Evolutionary conservation across 2,888 invertebrate genomes (phyloP), one percentile per base, ranked within the genome.

Genomic region (Pachycephus smyrnensis): DNA sequence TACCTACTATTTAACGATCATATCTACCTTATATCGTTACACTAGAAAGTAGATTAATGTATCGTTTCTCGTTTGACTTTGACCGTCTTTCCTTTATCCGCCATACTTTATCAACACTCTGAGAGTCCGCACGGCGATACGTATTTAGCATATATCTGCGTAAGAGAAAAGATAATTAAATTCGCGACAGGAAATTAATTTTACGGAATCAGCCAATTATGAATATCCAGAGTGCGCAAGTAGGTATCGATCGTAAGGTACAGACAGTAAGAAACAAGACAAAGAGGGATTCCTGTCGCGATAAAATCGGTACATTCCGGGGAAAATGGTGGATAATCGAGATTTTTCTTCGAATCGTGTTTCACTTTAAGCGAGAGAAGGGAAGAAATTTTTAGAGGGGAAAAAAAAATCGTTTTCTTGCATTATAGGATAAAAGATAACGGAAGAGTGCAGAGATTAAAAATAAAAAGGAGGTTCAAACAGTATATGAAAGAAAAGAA

Each of bases 21-120:
- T 74, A 79, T 76, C 76, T 79, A 40, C 73, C 74, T 73, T 69
- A 9, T 74, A 71, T 74, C 75, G 55, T 75, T 78, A 79, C 76
- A 74, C 69, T 76, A 77, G 76, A 75, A 68, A 73, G 73, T 78
- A 78, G 78, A 71, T 71, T 33, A 33, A 71, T 71, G 71, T 71
- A 71, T 33, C 71, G 31, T 32, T 71, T 71, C 32, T 71, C 55
- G 23, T 55, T 55, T 55, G 55, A 55, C 2, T 23, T 55, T 55
- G 55, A 55, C 23, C 23, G 23, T 55, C 15, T 23, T 55, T 55
- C 23, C 23, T 55, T 55, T 23, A 23, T 55, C 23, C 23, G 23
- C 23, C 23, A 23, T 23, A 55, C 55, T 55, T 23, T 23, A 55
- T 23, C 55, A 55, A 55, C 23, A 23, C 55, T 40, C 40, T 55